These are phyloP conservation scores for Zaprionus davidi DNA, from an alignment of 1,140 invertebrate genomes.

Conservation along the genomic window DNA sequence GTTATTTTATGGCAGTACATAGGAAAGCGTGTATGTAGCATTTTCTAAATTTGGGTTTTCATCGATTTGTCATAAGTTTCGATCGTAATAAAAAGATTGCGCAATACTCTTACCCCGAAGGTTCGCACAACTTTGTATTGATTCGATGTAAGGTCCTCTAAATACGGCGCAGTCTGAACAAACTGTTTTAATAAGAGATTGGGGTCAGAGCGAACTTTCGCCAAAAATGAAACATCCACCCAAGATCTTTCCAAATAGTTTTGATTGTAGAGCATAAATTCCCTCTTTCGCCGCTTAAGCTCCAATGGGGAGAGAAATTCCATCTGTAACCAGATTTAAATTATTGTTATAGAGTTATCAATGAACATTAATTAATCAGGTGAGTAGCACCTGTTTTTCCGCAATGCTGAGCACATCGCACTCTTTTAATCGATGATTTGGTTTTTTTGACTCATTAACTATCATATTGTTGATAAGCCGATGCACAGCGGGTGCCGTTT, in stretches of 20 bases:
- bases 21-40: constrained; percentile 72
- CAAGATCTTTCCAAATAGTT: constrained; percentile 64
- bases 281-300: constrained; percentile 50
- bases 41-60: constrained; percentile 62
- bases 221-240: constrained; percentile 67
- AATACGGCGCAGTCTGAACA: constrained; percentile 27
- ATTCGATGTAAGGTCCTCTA: constrained; percentile 35
- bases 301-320: constrained; percentile 63
- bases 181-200: constrained; percentile 50
- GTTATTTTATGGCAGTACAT: constrained; percentile 50
- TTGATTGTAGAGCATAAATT: constrained; percentile 69
- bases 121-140: constrained; percentile 51
- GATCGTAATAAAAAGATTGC: neutral
- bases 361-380: neutral
- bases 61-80: neutral
- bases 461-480: constrained; percentile 48
- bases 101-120: constrained; percentile 39
- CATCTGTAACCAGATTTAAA: constrained; percentile 32
- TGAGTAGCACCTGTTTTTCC: constrained; percentile 56
- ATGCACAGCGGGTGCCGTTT: constrained; percentile 39
- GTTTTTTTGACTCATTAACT: constrained; percentile 5
- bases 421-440: constrained; percentile 26
- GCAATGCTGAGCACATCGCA: constrained; percentile 77
- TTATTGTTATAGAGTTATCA: neutral
- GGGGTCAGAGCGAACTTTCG: constrained; percentile 47